Percentiles rank a stretch among this genome's conserved stretches.
These are phyloP conservation scores for Gobio occitaniae DNA, from an alignment of 2,797 vertebrate genomes.

Conservation along the genomic window DNA sequence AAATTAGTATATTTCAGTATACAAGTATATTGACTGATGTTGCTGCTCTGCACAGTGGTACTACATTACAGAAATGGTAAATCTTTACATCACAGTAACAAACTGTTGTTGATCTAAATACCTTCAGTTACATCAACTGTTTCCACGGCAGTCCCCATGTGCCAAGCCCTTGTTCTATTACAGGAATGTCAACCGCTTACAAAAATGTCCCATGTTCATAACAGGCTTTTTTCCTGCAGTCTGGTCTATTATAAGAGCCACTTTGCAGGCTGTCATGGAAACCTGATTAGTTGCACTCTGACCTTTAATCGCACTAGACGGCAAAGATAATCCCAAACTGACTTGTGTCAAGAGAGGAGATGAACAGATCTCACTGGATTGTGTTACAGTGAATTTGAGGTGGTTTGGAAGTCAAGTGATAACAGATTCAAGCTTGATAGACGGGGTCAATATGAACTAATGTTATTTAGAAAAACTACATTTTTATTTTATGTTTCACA, in stretches of 20 bases:
- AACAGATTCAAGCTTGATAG: neutral
- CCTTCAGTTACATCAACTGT: conserved; percentile 15
- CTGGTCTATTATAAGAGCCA: conserved; percentile 27
- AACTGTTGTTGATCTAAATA: neutral
- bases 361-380: neutral
- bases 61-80: neutral
- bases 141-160: neutral
- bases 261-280: conserved; percentile 21
- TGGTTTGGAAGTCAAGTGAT: neutral
- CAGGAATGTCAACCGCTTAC: neutral
- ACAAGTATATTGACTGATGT: neutral
- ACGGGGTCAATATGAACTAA: neutral
- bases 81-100: conserved; percentile 4
- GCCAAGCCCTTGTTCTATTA: conserved; percentile 1
- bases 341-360: conserved; percentile 61
- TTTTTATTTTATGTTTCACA: neutral
- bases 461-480: neutral
- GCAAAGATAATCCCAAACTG: conserved; percentile 31
- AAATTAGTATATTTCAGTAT: neutral
- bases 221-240: conserved; percentile 3
- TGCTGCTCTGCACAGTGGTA: neutral
- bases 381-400: neutral
- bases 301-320: conserved; percentile 21
- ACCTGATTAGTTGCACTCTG: conserved; percentile 30
- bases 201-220: neutral